A percentile compares a stretch with the other conserved stretches of the same genome.
Evolutionary conservation across 2,113 vertebrate species (phyloP).

Genomic region (Apistogramma diplotaenia): DNA sequence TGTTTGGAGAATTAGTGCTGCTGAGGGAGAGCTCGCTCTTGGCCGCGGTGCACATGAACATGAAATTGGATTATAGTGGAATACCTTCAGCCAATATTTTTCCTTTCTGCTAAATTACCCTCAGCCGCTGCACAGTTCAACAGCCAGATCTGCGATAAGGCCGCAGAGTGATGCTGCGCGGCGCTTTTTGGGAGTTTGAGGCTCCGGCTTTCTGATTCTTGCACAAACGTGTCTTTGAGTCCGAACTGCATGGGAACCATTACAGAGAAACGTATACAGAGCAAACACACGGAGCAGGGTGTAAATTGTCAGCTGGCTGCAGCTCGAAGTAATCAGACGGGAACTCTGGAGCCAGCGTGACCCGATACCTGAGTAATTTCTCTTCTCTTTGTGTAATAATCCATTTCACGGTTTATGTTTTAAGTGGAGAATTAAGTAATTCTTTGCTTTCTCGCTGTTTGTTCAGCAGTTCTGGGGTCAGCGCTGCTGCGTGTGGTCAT

Average conservation of each 20-base stretch:
- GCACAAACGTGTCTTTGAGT: conserved; percentile 59
- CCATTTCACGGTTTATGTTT: conserved; percentile 57
- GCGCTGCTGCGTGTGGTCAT: conserved; percentile 57
- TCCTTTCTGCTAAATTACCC: conserved; percentile 54
- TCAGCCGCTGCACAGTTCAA: conserved; percentile 30
- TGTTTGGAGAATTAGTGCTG: not conserved
- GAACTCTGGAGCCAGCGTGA: conserved; percentile 24
- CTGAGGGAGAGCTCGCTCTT: conserved; percentile 27
- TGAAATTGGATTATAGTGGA: conserved; percentile 58
- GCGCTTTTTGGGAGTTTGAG: conserved; percentile 27
- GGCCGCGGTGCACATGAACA: conserved; percentile 20
- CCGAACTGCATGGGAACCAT: conserved; percentile 63
- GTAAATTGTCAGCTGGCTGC: conserved; percentile 46
- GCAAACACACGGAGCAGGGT: conserved; percentile 43
- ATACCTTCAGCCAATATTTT: conserved; percentile 52
- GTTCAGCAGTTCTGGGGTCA: conserved; percentile 61
- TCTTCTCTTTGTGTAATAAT: conserved; percentile 49
- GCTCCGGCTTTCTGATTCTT: not conserved
- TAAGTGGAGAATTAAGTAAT: conserved; percentile 59
- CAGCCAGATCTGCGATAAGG: conserved; percentile 60
- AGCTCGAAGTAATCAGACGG: conserved; percentile 49
- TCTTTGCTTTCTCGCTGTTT: conserved; percentile 51
- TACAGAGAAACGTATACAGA: conserved; percentile 54
- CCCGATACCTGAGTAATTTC: conserved; percentile 49
- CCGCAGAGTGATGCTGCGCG: conserved; percentile 27